phyloP scores from a whole-genome alignment of 2,888 invertebrate genomes.

The Cerceris ruficornis region DNA sequence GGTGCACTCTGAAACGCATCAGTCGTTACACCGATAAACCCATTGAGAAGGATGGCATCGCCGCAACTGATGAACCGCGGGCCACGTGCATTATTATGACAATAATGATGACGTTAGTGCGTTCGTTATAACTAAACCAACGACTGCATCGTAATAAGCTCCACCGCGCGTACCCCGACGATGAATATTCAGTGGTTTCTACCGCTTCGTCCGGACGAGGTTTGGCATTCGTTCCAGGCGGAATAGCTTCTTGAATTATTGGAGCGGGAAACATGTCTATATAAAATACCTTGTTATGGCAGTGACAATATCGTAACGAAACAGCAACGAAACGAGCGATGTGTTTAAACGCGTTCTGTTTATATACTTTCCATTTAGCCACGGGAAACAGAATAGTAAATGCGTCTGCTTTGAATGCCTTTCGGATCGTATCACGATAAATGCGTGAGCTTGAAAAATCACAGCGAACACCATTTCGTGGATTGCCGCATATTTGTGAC shows the following conservation, averaged over 20 bases:
- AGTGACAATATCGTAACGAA: not conserved
- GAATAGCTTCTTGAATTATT: constrained; percentile 41
- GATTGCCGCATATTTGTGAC: too few species aligned
- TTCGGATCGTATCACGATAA: too few species aligned
- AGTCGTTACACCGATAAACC: constrained; percentile 27
- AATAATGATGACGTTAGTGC: constrained; percentile 67
- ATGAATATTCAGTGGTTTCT: constrained; percentile 62
- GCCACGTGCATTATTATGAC: constrained; percentile 57
- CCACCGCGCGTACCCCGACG: constrained; percentile 11
- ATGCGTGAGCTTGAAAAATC: too few species aligned
- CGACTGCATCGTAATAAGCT: constrained; percentile 61
- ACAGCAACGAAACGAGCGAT: not conserved
- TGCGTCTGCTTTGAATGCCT: too few species aligned
- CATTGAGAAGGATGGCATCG: constrained; percentile 30
- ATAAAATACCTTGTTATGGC: constrained; percentile 2
- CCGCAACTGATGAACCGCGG: constrained; percentile 59
- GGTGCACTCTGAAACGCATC: constrained; percentile 10
- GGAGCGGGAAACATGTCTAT: constrained; percentile 6
- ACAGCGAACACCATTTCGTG: too few species aligned
- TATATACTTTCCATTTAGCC: too few species aligned
- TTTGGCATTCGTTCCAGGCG: constrained; percentile 34
- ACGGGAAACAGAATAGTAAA: too few species aligned
- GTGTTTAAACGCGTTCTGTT: not conserved
- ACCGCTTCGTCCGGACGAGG: constrained; percentile 20
- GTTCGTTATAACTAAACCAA: constrained; percentile 61